Evolutionary conservation across 53 echinoderm and acorn worm genomes (phyloP).

Genomic region (Holothuria scabra): DNA sequence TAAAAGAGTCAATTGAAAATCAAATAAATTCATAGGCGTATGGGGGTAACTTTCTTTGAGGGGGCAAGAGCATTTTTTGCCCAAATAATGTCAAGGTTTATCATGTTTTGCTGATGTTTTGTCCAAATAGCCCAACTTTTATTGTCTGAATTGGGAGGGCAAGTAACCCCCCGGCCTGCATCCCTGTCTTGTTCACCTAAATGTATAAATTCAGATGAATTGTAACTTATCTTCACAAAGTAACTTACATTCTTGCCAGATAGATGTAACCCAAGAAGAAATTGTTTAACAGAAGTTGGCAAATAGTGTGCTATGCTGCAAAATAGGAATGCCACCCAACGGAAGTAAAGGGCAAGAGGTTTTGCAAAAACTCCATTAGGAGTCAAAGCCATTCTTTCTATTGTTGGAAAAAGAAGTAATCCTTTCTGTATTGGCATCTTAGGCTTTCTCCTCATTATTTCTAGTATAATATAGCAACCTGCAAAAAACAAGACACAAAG

Average conservation of each 20-base stretch:
- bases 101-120: too few relatives aligned
- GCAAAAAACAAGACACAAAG: neutral
- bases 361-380: constrained; percentile 66
- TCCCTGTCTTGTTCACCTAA: too few relatives aligned
- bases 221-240: neutral
- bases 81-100: too few relatives aligned
- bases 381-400: constrained; percentile 82
- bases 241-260: constrained; percentile 7
- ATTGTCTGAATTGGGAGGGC: too few relatives aligned
- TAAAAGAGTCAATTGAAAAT: too few relatives aligned
- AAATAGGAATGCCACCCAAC: constrained; percentile 23
- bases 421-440: constrained; percentile 75
- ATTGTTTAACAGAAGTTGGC: constrained; percentile 14
- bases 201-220: too few relatives aligned
- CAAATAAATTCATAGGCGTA: too few relatives aligned
- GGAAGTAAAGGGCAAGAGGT: constrained; percentile 46
- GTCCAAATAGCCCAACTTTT: too few relatives aligned
- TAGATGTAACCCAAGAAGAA: constrained; percentile 19
- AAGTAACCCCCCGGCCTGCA: too few relatives aligned
- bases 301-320: constrained; percentile 22
- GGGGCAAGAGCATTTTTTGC: too few relatives aligned
- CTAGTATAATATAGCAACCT: constrained; percentile 95
- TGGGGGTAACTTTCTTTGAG: too few relatives aligned
- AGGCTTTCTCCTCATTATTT: constrained; percentile 80
- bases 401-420: constrained; percentile 88